Evolutionary conservation across 2,797 vertebrate genomes (phyloP).

Genomic region (Pogoniulus pusillus): DNA sequence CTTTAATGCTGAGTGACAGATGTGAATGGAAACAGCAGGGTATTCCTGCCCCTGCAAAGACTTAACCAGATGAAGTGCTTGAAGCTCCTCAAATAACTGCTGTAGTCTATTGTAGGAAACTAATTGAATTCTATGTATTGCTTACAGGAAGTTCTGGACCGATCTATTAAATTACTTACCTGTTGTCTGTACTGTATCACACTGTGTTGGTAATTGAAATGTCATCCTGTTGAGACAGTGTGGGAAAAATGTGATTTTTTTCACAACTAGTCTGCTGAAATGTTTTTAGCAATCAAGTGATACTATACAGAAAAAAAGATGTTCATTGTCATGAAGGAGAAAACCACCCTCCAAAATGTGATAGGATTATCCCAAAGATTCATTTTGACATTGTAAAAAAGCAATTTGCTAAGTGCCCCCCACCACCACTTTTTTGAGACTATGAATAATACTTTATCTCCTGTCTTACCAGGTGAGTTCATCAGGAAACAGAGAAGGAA

Average conservation of each 20-base stretch:
- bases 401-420: background rate
- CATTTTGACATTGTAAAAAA: background rate
- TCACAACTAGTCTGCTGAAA: background rate
- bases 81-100: conserved; percentile 48
- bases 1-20: conserved; percentile 15
- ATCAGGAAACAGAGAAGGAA: background rate
- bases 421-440: background rate
- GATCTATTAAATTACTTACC: conserved; percentile 56
- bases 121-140: conserved; percentile 63
- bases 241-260: background rate
- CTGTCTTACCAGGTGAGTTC: background rate
- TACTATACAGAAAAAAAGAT: background rate
- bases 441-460: background rate
- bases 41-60: conserved; percentile 11
- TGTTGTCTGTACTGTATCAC: conserved; percentile 32
- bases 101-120: conserved; percentile 36
- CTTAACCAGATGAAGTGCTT: conserved; percentile 38
- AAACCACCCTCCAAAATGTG: background rate
- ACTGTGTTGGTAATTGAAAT: conserved; percentile 38
- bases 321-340: background rate
- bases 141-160: conserved; percentile 52
- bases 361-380: background rate
- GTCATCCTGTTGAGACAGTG: background rate
- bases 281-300: background rate
- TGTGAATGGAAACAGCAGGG: conserved; percentile 12